These are phyloP conservation scores for Ferdinandea cuprea DNA, from an alignment of 2,888 invertebrate species.

Conservation along the genomic window DNA sequence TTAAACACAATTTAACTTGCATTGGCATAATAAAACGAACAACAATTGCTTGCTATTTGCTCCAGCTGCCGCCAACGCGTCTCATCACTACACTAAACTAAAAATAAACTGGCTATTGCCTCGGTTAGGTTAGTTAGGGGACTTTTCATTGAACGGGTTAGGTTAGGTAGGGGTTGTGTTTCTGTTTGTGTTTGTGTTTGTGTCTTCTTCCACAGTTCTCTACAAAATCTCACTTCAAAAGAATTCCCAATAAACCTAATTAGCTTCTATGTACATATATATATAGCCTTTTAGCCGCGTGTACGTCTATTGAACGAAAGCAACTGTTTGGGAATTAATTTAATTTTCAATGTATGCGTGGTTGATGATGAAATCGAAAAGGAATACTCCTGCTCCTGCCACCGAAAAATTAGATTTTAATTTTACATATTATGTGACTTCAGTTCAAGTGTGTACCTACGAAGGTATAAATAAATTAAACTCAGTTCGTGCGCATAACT, in stretches of 20 bases:
- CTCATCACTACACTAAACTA: neutral
- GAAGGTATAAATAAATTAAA: slow-evolving; percentile 59
- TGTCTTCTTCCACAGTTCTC: neutral
- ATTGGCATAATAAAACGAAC: slow-evolving; percentile 40
- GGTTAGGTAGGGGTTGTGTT: too few species aligned
- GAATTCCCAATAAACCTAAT: slow-evolving; percentile 59
- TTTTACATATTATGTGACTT: neutral
- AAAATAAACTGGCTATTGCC: slow-evolving; percentile 10
- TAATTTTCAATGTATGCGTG: slow-evolving; percentile 33
- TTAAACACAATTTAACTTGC: slow-evolving; percentile 61
- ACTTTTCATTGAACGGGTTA: neutral
- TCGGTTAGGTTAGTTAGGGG: too few species aligned
- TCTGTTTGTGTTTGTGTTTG: too few species aligned
- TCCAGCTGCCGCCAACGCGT: slow-evolving; percentile 35
- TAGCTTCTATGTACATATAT: slow-evolving; percentile 63
- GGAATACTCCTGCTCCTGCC: neutral
- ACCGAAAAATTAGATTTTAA: slow-evolving; percentile 4
- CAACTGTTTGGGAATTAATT: slow-evolving; percentile 39
- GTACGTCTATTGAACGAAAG: slow-evolving; percentile 28
- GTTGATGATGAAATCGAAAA: neutral
- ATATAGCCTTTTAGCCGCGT: too few species aligned
- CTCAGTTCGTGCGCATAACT: neutral
- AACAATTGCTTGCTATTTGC: slow-evolving; percentile 62
- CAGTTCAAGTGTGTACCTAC: slow-evolving; percentile 19
- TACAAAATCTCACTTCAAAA: slow-evolving; percentile 48